Evolutionary conservation across 2,113 vertebrate genomes (phyloP), one percentile per base, ranked within the genome.

Genomic region (Fregata magnificens): DNA sequence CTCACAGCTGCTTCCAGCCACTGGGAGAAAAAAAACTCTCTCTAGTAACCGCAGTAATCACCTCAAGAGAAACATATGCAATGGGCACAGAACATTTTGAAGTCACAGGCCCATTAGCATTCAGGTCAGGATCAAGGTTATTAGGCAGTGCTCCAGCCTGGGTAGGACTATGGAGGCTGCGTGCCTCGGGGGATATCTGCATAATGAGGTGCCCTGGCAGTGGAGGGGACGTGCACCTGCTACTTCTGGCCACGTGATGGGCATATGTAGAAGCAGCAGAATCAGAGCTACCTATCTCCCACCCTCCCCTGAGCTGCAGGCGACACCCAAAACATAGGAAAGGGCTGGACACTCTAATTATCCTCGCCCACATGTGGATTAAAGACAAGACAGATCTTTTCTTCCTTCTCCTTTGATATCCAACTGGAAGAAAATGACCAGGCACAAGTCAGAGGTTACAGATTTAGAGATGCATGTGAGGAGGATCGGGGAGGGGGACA

Each of bases 151-250:
- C 59, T 96, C 89, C 90, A 93, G 71, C 45, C 67, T 63, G 76
- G 53, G 71, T 94, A 92, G 45, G 40, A 76, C 85, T 82, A 47
- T 88, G 82, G 84, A 96, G 49, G 53, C 87, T 91, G 70, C 5
- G 3, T 94, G 87, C 92, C 93, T 90, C 4, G 0, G 59, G 93
- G 90, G 50, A 73, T 86, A 82, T 81, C 69, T 70, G 59, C 59
- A 93, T 93, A 93, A 96, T 90, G 90, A 96, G 63, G 38, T 90
- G 67, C 31, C 92, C 86, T 83, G 71, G 74, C 76, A 73, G 69
- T 16, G 69, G 29, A 96, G 59, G 29, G 55, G 59, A 93, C 59
- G 18, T 90, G 79, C 90, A 95, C 82, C 93, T 95, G 79, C 88
- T 94, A 24, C 86, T 71, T 42, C 8, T 21, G 65, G 29, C n/a